Evolutionary conservation across 1,140 invertebrate species (phyloP).

Genomic region (Drosophila funebris): DNA sequence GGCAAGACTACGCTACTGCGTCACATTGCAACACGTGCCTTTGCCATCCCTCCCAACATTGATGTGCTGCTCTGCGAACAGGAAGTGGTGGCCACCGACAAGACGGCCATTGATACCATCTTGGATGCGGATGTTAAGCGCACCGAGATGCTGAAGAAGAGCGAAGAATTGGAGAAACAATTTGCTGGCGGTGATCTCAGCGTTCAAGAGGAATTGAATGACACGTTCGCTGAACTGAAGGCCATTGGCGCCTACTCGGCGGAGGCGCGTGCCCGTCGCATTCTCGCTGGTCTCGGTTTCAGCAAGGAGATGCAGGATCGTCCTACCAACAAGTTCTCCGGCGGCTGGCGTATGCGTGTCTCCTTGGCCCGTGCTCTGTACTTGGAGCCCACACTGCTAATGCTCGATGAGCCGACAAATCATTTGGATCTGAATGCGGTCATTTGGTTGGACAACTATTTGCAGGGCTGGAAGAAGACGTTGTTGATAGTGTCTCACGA

Average conservation of each 20-base stretch:
- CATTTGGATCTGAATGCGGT: conserved; percentile 98
- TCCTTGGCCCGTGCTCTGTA: conserved; percentile 95
- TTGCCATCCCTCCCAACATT: conserved; percentile 97
- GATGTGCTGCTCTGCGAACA: conserved; percentile 99
- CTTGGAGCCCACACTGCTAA: conserved; percentile 96
- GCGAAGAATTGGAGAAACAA: conserved; percentile 91
- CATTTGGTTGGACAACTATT: conserved; percentile 99
- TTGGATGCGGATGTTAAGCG: conserved; percentile 96
- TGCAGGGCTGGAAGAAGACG: conserved; percentile 99
- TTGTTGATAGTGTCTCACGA: conserved; percentile 99
- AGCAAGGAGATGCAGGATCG: conserved; percentile 96
- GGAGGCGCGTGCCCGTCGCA: conserved; percentile 96
- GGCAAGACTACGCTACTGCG: conserved; percentile 99
- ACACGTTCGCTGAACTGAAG: conserved; percentile 97
- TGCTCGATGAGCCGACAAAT: conserved; percentile 98
- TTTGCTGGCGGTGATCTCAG: conserved; percentile 87
- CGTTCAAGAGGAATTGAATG: conserved; percentile 92
- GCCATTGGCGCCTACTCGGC: conserved; percentile 98
- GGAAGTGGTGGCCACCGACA: conserved; percentile 97
- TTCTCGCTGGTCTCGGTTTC: conserved; percentile 98
- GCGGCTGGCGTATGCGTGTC: conserved; percentile 99
- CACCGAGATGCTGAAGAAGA: conserved; percentile 91
- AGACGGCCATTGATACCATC: conserved; percentile 95
- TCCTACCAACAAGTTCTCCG: conserved; percentile 97
- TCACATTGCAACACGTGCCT: conserved; percentile 94